Evolutionary conservation across 2,888 invertebrate species (phyloP), one percentile per base, ranked within the genome.

Genomic region (Matsumyia berberina): DNA sequence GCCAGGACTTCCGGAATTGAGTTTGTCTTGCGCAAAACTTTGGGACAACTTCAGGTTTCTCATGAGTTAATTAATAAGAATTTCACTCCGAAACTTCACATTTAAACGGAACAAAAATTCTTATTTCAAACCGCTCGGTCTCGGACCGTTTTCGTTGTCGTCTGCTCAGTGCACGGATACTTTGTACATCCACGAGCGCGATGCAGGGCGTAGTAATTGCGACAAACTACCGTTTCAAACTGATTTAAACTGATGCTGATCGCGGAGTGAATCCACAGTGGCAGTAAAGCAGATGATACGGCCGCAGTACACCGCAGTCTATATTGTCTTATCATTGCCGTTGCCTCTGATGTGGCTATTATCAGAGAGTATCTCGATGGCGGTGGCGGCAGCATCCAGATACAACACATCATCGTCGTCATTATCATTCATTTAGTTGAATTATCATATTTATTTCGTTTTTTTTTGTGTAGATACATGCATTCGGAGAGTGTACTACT

Each of bases 151-250:
- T 15, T 24, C 24, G 24, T 24, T 12, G 31, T 12, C 6, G 4
- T 12, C 7, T 53, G 31, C 12, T 29, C 29, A n/a, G 29, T 51
- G 8, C 24, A 51, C 9, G 17, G 31, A 53, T 19, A 42, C 39
- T 53, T 53, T 31, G 17, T 29, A 9, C 33, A 57, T 12, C 12
- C 8, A 44, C 33, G 46, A 55, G 17, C 42, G 24, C 42, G 55
- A 46, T 57, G 24, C 64, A 46, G 42, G 51, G 35, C 39, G 57
- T 55, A 51, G 57, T 51, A 72, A 42, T 31, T 72, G 46, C 57
- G 39, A 29, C 78, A 72, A 19, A 49, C 55, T 66, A 70, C 72
- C 64, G 79, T 79, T 72, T 39, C 57, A 58, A 72, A 79, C 79
- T 79, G 72, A 79, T 72, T 72, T 66, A 51, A 79, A 66, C 12